Conservation (phyloP, 2,797 vertebrate species). For the Otolemur crassicaudatus region DNA sequence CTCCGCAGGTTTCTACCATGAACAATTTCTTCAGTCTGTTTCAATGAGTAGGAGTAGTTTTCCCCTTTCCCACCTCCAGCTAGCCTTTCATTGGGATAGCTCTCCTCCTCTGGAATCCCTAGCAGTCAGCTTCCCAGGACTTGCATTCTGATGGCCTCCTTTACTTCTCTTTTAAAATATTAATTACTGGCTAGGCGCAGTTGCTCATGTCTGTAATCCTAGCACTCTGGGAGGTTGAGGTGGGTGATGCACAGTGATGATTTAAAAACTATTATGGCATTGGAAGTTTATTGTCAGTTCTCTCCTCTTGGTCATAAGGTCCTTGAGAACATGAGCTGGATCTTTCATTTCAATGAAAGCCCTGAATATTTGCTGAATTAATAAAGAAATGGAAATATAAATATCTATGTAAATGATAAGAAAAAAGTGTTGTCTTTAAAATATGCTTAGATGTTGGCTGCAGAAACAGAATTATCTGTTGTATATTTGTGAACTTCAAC, state of each 20-base stretch:
- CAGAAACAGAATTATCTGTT: not conserved
- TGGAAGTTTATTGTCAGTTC: not conserved
- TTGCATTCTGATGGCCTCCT: not conserved
- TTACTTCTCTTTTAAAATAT: not conserved
- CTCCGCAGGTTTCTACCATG: not conserved
- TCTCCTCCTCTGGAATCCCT: not conserved
- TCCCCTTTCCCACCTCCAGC: not conserved
- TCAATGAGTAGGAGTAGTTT: not conserved
- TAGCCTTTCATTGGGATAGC: not conserved
- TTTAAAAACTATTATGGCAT: not conserved
- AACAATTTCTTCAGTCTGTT: not conserved
- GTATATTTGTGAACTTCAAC: not conserved
- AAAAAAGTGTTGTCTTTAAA: constrained; percentile 14
- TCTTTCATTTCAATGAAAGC: not conserved
- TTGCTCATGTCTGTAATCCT: too few relatives aligned
- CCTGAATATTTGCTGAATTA: constrained; percentile 9
- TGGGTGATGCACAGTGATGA: not conserved
- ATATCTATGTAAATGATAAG: not conserved
- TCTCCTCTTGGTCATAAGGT: not conserved
- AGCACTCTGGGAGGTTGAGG: too few relatives aligned
- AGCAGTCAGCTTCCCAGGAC: not conserved
- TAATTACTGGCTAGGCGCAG: too few relatives aligned
- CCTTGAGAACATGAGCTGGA: not conserved
- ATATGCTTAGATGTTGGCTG: not conserved
- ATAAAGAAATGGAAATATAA: constrained; percentile 29